Base-by-base conservation (phyloP, 2,888 invertebrate species). In the Luperina testacea region DNA sequence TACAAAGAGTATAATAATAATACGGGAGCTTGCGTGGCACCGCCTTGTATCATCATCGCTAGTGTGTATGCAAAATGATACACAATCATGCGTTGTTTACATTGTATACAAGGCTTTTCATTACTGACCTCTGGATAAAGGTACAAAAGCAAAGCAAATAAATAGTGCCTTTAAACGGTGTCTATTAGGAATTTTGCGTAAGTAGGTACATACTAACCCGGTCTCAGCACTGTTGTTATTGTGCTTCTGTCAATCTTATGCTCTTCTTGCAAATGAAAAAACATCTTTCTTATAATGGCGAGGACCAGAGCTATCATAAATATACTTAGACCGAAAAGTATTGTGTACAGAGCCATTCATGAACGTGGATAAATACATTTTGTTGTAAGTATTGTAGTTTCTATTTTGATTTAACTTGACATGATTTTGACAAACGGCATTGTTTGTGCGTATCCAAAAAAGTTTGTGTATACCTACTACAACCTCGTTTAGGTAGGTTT, bases 281-380 rank as follows among this genome's bases (percentile, higher is more conserved):
- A 96, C 94, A 96, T 95, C 86, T 94, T 96, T 87, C 95, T 95
- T 90, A 97, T 96, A 51, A 96, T 91, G 8, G 96, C 94, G 78
- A 96, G 91, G 0, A 96, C 96, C 85, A 96, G 84, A 9, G 95
- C 95, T 90, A 97, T 96, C 93, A 96, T 90, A 89, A 96, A 96
- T 91, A 97, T 93, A 87, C 96, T 96, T 89, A 97, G 87, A 63
- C 96, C 96, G 81, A 96, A 95, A 77, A 97, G 90, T 90, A 97
- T 96, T 51, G 96, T 96, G 86, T 96, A 97, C 38, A 97, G 87
- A 42, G 96, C 96, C 96, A 97, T 96, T 92, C 89, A 87, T 70
- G 64, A 53, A 51, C 64, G 64, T 76, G 53, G 69, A 57, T 59
- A 64, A 70, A 87, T 74, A 71, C 88, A 86, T 89, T 87, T 86